Conservation (phyloP, 2,113 vertebrate species). For the Daphoenositta chrysoptera region DNA sequence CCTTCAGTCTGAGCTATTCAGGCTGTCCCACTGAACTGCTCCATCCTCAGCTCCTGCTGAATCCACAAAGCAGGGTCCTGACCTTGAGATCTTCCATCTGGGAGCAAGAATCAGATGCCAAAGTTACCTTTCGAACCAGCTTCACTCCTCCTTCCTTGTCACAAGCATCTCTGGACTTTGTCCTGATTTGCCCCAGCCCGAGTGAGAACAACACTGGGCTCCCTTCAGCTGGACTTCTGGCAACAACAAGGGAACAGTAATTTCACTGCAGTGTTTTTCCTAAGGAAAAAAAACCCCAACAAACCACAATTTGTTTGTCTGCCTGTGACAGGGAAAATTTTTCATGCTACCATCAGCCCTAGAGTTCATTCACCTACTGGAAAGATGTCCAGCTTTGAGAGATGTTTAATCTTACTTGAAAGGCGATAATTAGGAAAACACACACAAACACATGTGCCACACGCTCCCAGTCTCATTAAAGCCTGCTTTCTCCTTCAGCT, state of each 20-base stretch:
- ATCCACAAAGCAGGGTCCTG: not conserved
- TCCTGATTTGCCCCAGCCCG: not conserved
- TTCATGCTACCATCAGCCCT: conserved; percentile 18
- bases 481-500: not conserved
- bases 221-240: not conserved
- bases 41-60: not conserved
- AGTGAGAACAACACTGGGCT: not conserved
- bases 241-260: not conserved
- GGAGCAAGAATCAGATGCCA: not conserved
- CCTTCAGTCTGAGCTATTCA: not conserved
- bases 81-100: not conserved
- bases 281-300: not conserved
- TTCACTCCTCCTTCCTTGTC: not conserved
- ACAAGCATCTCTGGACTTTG: not conserved
- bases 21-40: not conserved
- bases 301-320: conserved; percentile 20
- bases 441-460: conserved; percentile 12
- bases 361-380: conserved; percentile 56
- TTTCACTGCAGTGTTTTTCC: not conserved
- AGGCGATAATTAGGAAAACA: conserved; percentile 40
- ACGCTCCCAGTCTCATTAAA: not conserved
- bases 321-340: conserved; percentile 41
- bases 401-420: conserved; percentile 47
- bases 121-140: not conserved
- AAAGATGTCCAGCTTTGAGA: conserved; percentile 44